These are phyloP conservation scores for Albula goreensis DNA, from an alignment of 2,113 vertebrate genomes.

Conservation along the genomic window DNA sequence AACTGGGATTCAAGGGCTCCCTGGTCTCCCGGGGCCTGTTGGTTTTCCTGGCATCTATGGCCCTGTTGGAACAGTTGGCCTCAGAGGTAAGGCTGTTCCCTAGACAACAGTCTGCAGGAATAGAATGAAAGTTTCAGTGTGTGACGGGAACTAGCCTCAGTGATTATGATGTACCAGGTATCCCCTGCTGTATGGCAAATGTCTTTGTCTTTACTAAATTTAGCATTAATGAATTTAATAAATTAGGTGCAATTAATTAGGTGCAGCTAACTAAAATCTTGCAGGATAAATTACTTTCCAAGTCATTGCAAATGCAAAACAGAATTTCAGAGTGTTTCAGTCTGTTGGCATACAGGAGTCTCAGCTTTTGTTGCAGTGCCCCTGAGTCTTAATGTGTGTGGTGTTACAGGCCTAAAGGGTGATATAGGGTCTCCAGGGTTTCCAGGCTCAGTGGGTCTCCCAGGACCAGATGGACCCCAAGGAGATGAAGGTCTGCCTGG, in stretches of 20 bases:
- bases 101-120: not conserved
- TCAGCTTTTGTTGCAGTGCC: not conserved
- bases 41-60: constrained; percentile 31
- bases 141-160: too few species aligned
- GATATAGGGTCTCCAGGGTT: not conserved
- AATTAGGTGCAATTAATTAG: too few species aligned
- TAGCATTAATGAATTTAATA: too few species aligned
- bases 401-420: constrained; percentile 15
- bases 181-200: too few species aligned
- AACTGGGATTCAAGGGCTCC: constrained; percentile 5
- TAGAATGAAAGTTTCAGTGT: not conserved
- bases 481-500: constrained; percentile 44
- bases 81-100: constrained; percentile 20
- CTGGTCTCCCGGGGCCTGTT: constrained; percentile 10
- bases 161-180: too few species aligned
- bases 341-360: not conserved
- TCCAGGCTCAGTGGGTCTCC: constrained; percentile 25
- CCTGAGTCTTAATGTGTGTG: not conserved
- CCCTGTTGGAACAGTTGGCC: constrained; percentile 12
- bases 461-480: constrained; percentile 35
- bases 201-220: too few species aligned
- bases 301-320: too few species aligned
- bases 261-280: too few species aligned
- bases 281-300: too few species aligned
- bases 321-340: not conserved